phyloP scores from a whole-genome alignment of 1,140 invertebrate genomes.

The fruit fly (Drosophila melanogaster) region Release_6_plus_ISO1_MT NT_037436.4:15609001-15609500 shows the following conservation, averaged over 20 bases:
- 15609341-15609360: no score
- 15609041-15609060: constrained; percentile 34
- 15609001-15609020: constrained; percentile 41
- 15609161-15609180: constrained; percentile 53
- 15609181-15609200: constrained; percentile 64
- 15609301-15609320: no score
- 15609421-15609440: constrained; percentile 17
- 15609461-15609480: constrained; percentile 88
- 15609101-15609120: constrained; percentile 67
- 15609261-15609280: not conserved
- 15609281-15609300: not conserved
- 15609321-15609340: no score
- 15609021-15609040: constrained; percentile 59
- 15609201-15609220: not conserved
- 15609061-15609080: constrained; percentile 60
- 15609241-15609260: not conserved
- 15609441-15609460: constrained; percentile 34
- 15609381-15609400: not conserved
- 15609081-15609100: constrained; percentile 72
- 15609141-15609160: constrained; percentile 31
- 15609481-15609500: constrained; percentile 94
- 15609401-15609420: not conserved
- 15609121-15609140: constrained; percentile 31
- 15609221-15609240: constrained; percentile 18
- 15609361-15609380: not conserved